Evolutionary conservation across 2,113 vertebrate genomes (phyloP).

Genomic region (Erythrocercus mccallii): DNA sequence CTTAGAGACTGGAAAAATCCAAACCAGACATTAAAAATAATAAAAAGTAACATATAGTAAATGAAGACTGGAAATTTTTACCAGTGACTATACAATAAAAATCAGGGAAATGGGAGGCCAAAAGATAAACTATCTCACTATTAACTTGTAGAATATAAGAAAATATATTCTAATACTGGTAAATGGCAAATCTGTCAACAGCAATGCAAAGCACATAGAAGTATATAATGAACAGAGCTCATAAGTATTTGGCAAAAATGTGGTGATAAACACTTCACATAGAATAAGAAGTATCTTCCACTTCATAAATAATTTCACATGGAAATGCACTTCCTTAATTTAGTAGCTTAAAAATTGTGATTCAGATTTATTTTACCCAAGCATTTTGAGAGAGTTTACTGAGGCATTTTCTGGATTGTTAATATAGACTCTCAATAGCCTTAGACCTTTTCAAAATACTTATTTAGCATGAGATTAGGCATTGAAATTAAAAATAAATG

Average conservation of each 20-base stretch:
- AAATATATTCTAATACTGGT: background rate
- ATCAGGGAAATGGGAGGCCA: background rate
- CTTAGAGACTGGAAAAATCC: background rate
- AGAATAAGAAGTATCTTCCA: background rate
- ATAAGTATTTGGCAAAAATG: background rate
- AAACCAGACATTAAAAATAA: background rate
- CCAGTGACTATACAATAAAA: background rate
- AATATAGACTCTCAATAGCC: background rate
- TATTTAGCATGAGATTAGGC: background rate
- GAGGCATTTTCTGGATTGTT: background rate
- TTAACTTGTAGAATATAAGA: background rate
- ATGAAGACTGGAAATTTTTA: background rate
- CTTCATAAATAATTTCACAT: background rate
- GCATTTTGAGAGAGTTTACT: background rate
- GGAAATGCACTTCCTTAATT: background rate
- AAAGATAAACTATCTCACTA: background rate
- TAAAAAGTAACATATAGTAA: background rate
- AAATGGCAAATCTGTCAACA: background rate
- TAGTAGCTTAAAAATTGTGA: background rate
- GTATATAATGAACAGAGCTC: background rate
- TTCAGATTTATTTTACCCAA: background rate
- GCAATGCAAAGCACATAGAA: background rate
- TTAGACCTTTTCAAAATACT: background rate
- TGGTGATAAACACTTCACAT: background rate
- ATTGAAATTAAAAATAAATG: background rate